Evolutionary conservation across 2,888 invertebrate species (phyloP).

Genomic region (Eristalis tenax): DNA sequence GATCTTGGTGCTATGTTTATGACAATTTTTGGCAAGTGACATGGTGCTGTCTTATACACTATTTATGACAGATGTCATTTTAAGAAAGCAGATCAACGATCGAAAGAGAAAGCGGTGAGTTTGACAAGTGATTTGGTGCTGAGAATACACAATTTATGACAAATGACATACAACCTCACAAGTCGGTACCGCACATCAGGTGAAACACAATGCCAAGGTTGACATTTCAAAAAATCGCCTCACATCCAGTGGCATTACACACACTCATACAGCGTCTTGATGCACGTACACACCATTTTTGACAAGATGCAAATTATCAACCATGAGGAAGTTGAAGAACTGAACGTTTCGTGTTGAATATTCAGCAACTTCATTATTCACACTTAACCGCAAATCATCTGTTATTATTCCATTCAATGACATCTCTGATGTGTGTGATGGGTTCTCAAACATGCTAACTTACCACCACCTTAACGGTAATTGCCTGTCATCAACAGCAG

Average conservation of each 20-base stretch:
- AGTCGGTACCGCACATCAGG: background rate
- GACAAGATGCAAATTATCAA: background rate
- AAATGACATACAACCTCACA: too few relatives aligned
- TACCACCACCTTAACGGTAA: conserved; percentile 43
- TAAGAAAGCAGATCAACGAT: too few relatives aligned
- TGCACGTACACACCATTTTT: background rate
- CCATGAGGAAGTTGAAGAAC: background rate
- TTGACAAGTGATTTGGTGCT: too few relatives aligned
- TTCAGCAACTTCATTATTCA: background rate
- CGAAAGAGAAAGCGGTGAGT: too few relatives aligned
- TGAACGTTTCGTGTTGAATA: background rate
- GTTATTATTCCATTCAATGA: conserved; percentile 49
- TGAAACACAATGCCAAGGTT: background rate
- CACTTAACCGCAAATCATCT: conserved; percentile 20
- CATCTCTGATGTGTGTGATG: background rate
- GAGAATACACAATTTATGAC: too few relatives aligned
- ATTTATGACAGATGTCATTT: too few relatives aligned
- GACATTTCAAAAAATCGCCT: background rate
- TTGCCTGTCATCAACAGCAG: conserved; percentile 25
- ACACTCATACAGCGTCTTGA: too few relatives aligned
- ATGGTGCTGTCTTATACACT: too few relatives aligned
- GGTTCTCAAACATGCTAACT: conserved; percentile 1
- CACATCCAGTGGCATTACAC: background rate
- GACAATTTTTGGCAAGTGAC: too few relatives aligned
- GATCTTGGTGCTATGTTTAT: too few relatives aligned